Conservation (phyloP, 2,113 vertebrate species). For the Leptobrachium ailaonicum region DNA sequence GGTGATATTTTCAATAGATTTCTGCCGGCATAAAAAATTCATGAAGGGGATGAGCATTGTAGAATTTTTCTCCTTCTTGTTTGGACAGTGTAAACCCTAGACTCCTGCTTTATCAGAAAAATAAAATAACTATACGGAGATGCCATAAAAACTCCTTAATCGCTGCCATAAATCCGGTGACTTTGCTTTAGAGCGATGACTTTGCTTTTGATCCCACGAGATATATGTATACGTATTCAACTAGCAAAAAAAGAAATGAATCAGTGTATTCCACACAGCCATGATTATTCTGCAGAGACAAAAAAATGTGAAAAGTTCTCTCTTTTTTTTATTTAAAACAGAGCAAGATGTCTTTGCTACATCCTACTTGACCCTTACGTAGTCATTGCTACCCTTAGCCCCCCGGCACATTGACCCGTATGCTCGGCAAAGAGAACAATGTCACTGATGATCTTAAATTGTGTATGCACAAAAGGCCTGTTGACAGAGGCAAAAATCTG, state of each 20-base stretch:
- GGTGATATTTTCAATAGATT: conserved; percentile 30
- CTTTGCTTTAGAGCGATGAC: neutral
- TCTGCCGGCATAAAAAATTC: conserved; percentile 27
- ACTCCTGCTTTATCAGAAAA: neutral
- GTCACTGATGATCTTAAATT: conserved; percentile 33
- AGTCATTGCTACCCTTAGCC: conserved; percentile 2
- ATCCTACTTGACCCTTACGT: conserved; percentile 35
- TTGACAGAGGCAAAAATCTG: conserved; percentile 13
- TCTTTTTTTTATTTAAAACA: conserved; percentile 6
- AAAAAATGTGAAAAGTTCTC: conserved; percentile 20
- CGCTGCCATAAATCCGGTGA: conserved; percentile 7
- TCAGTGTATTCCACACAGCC: neutral
- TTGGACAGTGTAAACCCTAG: neutral
- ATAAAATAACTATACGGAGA: neutral
- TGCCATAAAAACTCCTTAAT: neutral
- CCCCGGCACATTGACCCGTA: conserved; percentile 33
- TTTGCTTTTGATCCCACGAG: neutral
- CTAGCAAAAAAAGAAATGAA: neutral
- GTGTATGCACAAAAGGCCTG: conserved; percentile 30
- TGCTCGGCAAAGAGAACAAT: conserved; percentile 34
- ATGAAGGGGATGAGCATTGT: conserved; percentile 8
- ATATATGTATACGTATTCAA: conserved; percentile 6
- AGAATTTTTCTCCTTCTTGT: neutral
- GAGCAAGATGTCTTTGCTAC: conserved; percentile 32
- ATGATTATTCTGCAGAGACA: neutral